Conservation (phyloP, 2,797 vertebrate species). For the Sebastes steindachneri region DNA sequence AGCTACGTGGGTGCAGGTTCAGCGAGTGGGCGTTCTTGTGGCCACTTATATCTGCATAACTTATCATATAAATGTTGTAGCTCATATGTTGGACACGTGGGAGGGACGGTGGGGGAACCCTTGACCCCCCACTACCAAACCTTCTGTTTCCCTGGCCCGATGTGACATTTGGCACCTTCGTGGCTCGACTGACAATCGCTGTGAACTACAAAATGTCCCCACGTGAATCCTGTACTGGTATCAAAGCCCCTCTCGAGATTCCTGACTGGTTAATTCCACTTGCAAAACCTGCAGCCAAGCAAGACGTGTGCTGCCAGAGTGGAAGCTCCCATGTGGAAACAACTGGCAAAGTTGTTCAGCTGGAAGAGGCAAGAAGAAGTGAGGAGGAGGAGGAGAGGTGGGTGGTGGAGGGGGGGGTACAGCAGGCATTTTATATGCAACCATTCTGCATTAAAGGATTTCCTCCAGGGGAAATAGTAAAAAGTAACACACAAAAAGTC, state of each 20-base stretch:
- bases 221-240: constrained; percentile 54
- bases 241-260: constrained; percentile 65
- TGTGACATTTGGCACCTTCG: constrained; percentile 69
- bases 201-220: constrained; percentile 62
- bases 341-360: constrained; percentile 59
- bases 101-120: background rate
- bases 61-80: constrained; percentile 39
- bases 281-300: constrained; percentile 50
- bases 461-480: constrained; percentile 30
- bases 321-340: constrained; percentile 70
- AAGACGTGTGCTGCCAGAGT: constrained; percentile 59
- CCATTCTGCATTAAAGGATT: constrained; percentile 40
- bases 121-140: constrained; percentile 5
- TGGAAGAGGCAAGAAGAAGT: constrained; percentile 43
- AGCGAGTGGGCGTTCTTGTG: constrained; percentile 46
- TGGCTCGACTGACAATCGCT: constrained; percentile 60
- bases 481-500: constrained; percentile 29
- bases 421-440: constrained; percentile 30
- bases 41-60: constrained; percentile 56
- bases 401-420: background rate
- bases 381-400: constrained; percentile 7
- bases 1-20: constrained; percentile 51
- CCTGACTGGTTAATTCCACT: constrained; percentile 74
- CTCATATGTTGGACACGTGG: constrained; percentile 10
- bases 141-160: constrained; percentile 51